phyloP scores from a whole-genome alignment of 2,797 vertebrate genomes.

The Acanthiza pusilla region DNA sequence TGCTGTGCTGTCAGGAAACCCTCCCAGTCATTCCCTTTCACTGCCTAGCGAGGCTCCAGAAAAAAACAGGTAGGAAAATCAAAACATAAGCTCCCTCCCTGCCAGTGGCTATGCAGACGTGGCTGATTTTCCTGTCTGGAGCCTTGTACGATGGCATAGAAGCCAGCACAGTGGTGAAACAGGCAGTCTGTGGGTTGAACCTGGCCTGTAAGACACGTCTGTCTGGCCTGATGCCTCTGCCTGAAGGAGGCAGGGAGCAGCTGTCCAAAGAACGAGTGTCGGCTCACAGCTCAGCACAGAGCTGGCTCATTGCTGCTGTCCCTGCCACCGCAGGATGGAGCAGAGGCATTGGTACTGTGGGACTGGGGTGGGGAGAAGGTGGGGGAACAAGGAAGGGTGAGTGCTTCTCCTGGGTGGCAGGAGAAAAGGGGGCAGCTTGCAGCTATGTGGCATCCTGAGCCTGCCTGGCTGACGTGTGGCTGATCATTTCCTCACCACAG shows the following conservation, averaged over 20 bases:
- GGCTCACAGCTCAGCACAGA: neutral
- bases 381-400: neutral
- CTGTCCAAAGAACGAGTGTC: neutral
- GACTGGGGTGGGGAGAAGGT: neutral
- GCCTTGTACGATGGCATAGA: neutral
- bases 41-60: neutral
- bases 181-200: neutral
- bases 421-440: neutral
- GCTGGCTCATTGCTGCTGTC: neutral
- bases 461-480: neutral
- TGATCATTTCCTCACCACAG: slow-evolving; percentile 81
- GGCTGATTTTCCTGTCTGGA: neutral
- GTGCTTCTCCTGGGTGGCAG: fast-evolving
- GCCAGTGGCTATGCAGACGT: neutral
- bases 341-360: too few species aligned
- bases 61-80: neutral
- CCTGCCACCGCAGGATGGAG: neutral
- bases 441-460: neutral
- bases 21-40: neutral
- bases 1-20: neutral
- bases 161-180: neutral
- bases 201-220: neutral
- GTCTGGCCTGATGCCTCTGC: neutral
- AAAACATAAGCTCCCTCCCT: neutral
- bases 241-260: neutral